Percentiles rank a stretch among this genome's conserved stretches.
Evolutionary conservation across 2,797 vertebrate species (phyloP).

Genomic region (Falco concolor): DNA sequence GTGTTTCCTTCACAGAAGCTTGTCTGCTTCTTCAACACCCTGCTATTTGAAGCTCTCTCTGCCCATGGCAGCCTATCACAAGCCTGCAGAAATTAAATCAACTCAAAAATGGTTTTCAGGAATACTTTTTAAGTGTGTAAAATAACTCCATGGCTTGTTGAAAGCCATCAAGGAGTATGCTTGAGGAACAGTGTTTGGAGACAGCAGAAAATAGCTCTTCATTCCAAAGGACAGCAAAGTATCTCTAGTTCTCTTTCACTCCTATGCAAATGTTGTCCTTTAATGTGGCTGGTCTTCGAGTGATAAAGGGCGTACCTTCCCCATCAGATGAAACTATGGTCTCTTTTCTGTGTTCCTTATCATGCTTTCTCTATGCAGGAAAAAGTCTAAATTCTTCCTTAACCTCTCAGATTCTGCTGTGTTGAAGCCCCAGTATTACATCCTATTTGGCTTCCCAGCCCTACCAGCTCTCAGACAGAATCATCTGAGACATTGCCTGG

Average conservation of each 20-base stretch:
- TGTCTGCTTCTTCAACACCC: background rate
- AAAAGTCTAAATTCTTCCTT: background rate
- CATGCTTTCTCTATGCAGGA: background rate
- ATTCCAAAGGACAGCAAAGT: background rate
- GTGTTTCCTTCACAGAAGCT: slow-evolving; percentile 12
- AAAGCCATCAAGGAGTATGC: slow-evolving; percentile 20
- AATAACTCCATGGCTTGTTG: background rate
- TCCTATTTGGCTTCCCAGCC: background rate
- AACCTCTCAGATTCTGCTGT: background rate
- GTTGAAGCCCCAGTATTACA: background rate
- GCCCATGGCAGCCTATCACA: background rate
- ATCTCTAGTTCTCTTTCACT: background rate
- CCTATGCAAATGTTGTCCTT: slow-evolving; percentile 9
- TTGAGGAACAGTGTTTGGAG: background rate
- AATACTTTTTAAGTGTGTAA: slow-evolving; percentile 8
- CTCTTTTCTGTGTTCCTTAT: background rate
- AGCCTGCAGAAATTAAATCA: background rate
- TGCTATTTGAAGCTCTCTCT: slow-evolving; percentile 6
- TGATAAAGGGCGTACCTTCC: background rate
- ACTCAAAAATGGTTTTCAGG: slow-evolving; percentile 1
- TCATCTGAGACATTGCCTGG: background rate
- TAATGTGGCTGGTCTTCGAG: background rate
- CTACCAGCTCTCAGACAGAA: background rate
- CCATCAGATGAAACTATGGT: background rate
- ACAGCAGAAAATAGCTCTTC: slow-evolving; percentile 21